These are phyloP conservation scores for Nephrotoma guestfalica DNA, from an alignment of 2,888 invertebrate genomes.

Conservation along the genomic window DNA sequence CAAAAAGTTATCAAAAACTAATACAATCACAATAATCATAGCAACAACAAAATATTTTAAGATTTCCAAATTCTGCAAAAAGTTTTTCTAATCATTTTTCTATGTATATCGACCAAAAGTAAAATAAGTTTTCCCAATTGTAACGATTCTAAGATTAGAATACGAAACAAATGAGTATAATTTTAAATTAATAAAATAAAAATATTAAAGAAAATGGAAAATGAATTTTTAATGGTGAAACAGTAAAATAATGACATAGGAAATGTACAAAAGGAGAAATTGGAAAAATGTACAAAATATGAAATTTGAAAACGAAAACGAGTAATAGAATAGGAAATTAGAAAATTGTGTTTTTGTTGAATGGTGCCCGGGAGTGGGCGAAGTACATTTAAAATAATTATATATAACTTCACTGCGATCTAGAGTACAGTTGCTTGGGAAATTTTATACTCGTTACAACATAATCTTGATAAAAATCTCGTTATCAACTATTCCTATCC, in stretches of 20 bases:
- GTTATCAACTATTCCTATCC: background rate
- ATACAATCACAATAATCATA: background rate
- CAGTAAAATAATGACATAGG: background rate
- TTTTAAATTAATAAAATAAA: background rate
- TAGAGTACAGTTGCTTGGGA: background rate
- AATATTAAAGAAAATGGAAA: background rate
- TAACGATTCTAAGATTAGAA: background rate
- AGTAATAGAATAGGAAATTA: background rate
- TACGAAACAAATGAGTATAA: background rate
- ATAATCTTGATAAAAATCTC: background rate
- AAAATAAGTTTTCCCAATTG: background rate
- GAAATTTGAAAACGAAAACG: background rate
- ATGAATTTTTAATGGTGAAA: background rate
- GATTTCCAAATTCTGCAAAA: background rate
- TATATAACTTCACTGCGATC: background rate
- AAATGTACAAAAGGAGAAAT: background rate
- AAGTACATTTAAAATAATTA: background rate
- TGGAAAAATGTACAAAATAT: background rate
- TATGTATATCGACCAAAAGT: background rate
- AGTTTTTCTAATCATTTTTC: background rate
- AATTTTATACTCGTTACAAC: background rate
- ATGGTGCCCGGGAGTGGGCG: background rate
- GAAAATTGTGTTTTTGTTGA: background rate
- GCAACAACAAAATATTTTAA: background rate
- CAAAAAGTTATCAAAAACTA: background rate